phyloP scores from a whole-genome alignment of 2,888 invertebrate genomes.

The Lycophotia porphyrea region DNA sequence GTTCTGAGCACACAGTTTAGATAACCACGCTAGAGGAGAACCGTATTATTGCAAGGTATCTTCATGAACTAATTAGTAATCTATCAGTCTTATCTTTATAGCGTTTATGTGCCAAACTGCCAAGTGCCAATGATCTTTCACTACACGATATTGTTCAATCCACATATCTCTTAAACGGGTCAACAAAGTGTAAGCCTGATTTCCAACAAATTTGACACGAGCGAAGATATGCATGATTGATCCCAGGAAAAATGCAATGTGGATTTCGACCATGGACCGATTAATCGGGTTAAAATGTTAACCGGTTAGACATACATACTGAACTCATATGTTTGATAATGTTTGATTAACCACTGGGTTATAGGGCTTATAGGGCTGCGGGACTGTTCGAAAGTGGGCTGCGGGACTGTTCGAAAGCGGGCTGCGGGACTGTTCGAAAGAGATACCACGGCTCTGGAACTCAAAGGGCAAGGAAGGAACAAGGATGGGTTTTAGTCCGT shows the following conservation, averaged over 20 bases:
- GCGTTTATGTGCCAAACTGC: neutral
- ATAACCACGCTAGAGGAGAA: neutral
- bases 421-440: too few species aligned
- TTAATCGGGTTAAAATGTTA: neutral
- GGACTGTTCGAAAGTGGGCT: too few species aligned
- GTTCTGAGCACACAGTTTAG: neutral
- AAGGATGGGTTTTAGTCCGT: too few species aligned
- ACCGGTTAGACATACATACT: neutral
- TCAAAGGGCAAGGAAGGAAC: too few species aligned
- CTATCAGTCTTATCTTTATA: neutral
- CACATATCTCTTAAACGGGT: constrained; percentile 4
- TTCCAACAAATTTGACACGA: neutral
- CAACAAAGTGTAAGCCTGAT: constrained; percentile 6
- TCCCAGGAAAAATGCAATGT: neutral
- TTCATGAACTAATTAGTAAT: constrained; percentile 1
- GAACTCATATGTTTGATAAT: neutral
- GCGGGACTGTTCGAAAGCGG: too few species aligned
- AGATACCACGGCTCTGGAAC: too few species aligned
- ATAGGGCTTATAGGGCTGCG: too few species aligned
- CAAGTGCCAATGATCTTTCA: constrained; percentile 13
- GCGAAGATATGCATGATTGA: neutral
- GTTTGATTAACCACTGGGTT: neutral
- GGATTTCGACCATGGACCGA: neutral
- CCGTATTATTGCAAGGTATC: neutral
- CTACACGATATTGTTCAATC: constrained; percentile 8